phyloP scores from a whole-genome alignment of 53 echinoderm and acorn worm genomes.

The Crossaster papposus region DNA sequence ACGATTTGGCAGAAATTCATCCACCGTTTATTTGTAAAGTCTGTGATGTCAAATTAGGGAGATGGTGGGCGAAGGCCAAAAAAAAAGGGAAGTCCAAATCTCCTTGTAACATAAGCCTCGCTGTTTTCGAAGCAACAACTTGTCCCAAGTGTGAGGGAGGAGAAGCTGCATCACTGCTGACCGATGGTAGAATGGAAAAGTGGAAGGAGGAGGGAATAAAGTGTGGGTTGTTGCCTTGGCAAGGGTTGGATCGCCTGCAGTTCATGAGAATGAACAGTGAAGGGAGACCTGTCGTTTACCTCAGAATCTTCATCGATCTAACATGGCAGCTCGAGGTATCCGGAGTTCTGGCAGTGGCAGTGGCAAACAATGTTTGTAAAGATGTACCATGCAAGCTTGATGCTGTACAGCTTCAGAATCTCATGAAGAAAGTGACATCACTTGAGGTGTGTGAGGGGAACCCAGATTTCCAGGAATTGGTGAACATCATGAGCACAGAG shows the following conservation, averaged over 20 bases:
- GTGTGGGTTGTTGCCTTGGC: constrained; percentile 11
- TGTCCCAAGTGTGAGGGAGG: constrained; percentile 5
- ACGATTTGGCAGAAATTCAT: no score
- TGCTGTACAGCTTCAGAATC: background rate
- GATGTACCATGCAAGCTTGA: background rate
- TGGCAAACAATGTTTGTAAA: background rate
- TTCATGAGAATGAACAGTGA: constrained; percentile 33
- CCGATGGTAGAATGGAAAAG: background rate
- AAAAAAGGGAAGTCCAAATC: constrained; percentile 11
- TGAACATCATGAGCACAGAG: background rate
- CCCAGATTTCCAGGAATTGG: constrained; percentile 5
- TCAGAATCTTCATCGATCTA: constrained; percentile 16
- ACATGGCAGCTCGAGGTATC: constrained; percentile 34
- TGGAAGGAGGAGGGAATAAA: constrained; percentile 6
- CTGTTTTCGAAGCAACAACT: background rate
- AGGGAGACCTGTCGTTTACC: background rate
- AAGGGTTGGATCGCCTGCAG: constrained; percentile 15
- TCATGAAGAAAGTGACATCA: background rate
- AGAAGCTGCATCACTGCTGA: constrained; percentile 4
- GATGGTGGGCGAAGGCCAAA: background rate
- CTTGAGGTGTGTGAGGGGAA: constrained; percentile 8
- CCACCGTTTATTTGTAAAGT: no score
- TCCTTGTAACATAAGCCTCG: background rate
- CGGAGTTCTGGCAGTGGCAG: background rate
- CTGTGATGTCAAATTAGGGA: no score